Evolutionary conservation across 2,888 invertebrate species (phyloP).

Genomic region (Archaeoteleia sp.): DNA sequence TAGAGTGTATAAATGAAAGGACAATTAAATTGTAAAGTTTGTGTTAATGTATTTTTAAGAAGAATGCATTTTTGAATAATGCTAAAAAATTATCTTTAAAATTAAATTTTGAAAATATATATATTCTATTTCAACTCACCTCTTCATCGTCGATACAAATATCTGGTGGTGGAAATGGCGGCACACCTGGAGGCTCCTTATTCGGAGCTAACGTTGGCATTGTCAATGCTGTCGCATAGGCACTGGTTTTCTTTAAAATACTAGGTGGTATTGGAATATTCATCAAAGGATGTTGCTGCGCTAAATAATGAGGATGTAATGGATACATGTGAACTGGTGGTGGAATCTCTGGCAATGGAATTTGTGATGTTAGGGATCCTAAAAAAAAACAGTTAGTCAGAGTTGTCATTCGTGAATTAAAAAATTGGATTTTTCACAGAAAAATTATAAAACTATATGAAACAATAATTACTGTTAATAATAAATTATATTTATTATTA

Average conservation of each 20-base stretch:
- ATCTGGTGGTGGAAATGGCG: slow-evolving; percentile 89
- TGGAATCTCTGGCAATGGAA: slow-evolving; percentile 77
- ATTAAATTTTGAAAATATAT: too few relatives aligned
- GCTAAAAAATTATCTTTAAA: too few relatives aligned
- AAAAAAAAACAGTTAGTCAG: slow-evolving; percentile 31
- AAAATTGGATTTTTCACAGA: neutral
- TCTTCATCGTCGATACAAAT: slow-evolving; percentile 80
- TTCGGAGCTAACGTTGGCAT: slow-evolving; percentile 69
- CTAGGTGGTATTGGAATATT: slow-evolving; percentile 79
- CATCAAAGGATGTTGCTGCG: slow-evolving; percentile 74
- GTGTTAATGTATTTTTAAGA: too few relatives aligned
- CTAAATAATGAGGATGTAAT: slow-evolving; percentile 67
- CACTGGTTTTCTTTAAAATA: slow-evolving; percentile 85
- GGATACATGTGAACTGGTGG: slow-evolving; percentile 69
- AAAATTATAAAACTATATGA: neutral
- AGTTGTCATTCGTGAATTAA: neutral
- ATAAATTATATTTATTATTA: slow-evolving; percentile 9
- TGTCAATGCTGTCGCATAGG: slow-evolving; percentile 72
- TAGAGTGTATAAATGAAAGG: too few relatives aligned
- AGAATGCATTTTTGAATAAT: too few relatives aligned
- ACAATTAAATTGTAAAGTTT: too few relatives aligned
- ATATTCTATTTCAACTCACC: slow-evolving; percentile 50
- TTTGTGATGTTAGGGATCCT: slow-evolving; percentile 77
- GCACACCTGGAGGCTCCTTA: slow-evolving; percentile 89
- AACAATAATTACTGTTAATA: slow-evolving; percentile 60